Base-by-base conservation (phyloP, 2,113 vertebrate genomes). In the Colossoma macropomum region DNA sequence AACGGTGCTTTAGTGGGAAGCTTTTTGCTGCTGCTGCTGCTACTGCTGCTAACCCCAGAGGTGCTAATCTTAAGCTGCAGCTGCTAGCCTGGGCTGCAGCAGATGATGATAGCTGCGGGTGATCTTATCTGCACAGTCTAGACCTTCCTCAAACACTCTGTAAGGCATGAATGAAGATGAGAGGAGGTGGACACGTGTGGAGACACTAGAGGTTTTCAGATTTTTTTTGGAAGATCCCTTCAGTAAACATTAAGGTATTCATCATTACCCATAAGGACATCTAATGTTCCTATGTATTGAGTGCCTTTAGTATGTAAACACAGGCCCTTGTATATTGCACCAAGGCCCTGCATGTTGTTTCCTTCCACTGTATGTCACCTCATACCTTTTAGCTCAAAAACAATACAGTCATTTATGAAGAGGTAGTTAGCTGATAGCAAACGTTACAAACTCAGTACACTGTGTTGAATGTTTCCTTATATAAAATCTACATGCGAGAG, bases 11-110 rank as follows among this genome's bases (percentile, higher is more conserved):
- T 74, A 75, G 4, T 41, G 28, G 8, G 28, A 48, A 45, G 32
- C 25, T 17, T 72, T 41, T 23, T 52, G 68, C 68, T 72, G 34
- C 59, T 72, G 66, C 50, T 59, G 27, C 16, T 32, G 28, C 59
- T 72, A 52, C 50, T 59, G 27, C 16, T 32, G 28, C 9, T 56
- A 41, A 48, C 25, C 59, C 70, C 23, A 65, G 70, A 27, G 70
- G 23, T 52, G 60, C 41, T 81, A 52, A 81, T 66, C 41, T 65
- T 74, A n/a, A 74, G 45, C 45, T 75, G 59, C 80, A 54, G 38
- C 45, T 34, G 70, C 34, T 80, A 45, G 68, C 52, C 16, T 60
- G 34, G 50, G 66, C 50, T 28, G 23, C 38, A 70, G 19, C 34
- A 56, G 69, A 73, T 73, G 19, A 32, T 63, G 23, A 56, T 81